Base-by-base conservation (phyloP, 2,797 vertebrate genomes). In the Hydrophis major region DNA sequence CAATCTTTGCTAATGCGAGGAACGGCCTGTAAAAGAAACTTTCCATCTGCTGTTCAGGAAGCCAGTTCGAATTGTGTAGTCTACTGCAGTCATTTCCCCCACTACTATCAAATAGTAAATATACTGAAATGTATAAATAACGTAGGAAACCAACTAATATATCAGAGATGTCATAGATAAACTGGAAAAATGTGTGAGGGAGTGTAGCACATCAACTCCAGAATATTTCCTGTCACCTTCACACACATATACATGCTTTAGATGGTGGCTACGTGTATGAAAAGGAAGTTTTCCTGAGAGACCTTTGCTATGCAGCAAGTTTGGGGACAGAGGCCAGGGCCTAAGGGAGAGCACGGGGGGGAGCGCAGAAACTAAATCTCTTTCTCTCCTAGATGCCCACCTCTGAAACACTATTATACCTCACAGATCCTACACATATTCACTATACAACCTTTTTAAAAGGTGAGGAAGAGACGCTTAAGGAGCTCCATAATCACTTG, bases 1-100 rank as follows among this genome's bases (percentile, higher is more conserved):
- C 27, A 8, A 4, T 89, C 89, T 90, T 87, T 94, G 8, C 91
- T 90, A 3, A 93, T 95, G 89, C 90, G 91, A 94, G 92, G 87
- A 90, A 89, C 20, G n/a, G 90, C 50, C 87, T 93, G 93, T 47
- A 89, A 89, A 91, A 83, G 90, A 91, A 93, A 56, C 32, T 53
- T 91, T 63, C 28, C 93, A 93, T 63, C 90, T 91, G 90, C 59
- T 91, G 25, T 66, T 93, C 90, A 66, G 87, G 90, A 89, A 93
- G 57, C 87, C 61, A 89, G 87, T 83, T 27, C 13, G 20, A 53
- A 89, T 74, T 66, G n/a, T 87, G 61, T 69, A 90, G 88, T 90
- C 83, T 88, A 86, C 66, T 28, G 32, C 53, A 53, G n/a, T n/a
- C 90, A 6, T 6, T 89, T 50, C 22, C 61, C 78, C 28, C 37